Base-by-base conservation (phyloP, 1,140 invertebrate species). In the Zaprionus taronus region DNA sequence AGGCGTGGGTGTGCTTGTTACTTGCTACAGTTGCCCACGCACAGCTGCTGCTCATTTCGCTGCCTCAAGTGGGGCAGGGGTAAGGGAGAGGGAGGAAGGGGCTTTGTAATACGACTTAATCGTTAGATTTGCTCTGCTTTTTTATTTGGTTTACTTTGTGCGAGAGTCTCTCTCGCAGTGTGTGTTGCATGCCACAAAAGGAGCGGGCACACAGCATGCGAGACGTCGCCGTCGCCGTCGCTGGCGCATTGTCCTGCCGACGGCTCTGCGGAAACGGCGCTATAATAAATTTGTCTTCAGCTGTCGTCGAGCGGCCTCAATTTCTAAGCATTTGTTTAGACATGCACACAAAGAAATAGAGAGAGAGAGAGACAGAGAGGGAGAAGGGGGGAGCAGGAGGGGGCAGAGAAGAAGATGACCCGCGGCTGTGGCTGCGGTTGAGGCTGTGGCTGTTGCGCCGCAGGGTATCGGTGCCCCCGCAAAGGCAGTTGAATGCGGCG, bases 261-360 rank as follows among this genome's bases (percentile, higher is more conserved):
- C 69, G 24, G 36, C 68, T 44, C 61, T 72, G 26, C 62, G 74
- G 69, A 72, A 77, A 72, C 63, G 69, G 62, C 69, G 70, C 75
- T 73, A 81, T 85, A 83, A 81, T 81, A 81, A 84, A 75, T 83
- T 85, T 83, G 82, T 84, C 82, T 85, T 85, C 82, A 85, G 82
- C 82, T 85, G 82, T 85, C 82, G 79, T 85, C 82, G 47, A 51
- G 47, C 47, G 82, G 70, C 82, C 79, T 76, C 77, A 81, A 85
- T 85, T 85, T 71, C 79, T 85, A 81, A 81, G 82, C 82, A 84
- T 85, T 84, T 84, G 82, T 85, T 84, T 84, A 74, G 79, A 85
- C 82, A 85, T 85, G 70, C 74, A 72, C 69, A 65, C 36, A 70
- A 71, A 38, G 66, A 65, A 4, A 9, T 34, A 17, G 20, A 55